Base-by-base conservation (phyloP, 64 coral and sea anemone species). In the Hydrozoanthus tunicans region DNA sequence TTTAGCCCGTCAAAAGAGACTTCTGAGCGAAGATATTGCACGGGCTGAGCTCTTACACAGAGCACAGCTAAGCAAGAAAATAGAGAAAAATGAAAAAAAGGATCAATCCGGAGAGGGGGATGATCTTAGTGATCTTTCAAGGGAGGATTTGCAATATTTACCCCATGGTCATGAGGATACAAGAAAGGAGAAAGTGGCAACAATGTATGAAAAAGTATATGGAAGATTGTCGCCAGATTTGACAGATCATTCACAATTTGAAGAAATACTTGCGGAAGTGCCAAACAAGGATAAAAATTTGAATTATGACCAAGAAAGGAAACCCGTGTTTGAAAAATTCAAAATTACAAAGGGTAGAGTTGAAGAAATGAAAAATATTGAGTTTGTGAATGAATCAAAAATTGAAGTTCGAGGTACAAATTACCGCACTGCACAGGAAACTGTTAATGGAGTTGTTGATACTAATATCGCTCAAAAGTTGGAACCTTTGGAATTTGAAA, bases 161-260 rank as follows among this genome's bases (percentile, higher is more conserved):
- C 59, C 84, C 15, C 84, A 74, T 25, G 58, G 32, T 88, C 68
- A 88, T 54, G 84, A 88, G 23, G 84, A 88, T 60, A 17, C 84
- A 59, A 24, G 69, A 15, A 91, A 84, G 15, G 94, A 93, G 1
- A 59, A 86, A 59, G 56, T 76, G 53, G 62, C 81, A 4, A 91
- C 89, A 11, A 97, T 97, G 95, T 97, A 97, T 77, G 95, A 97
- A 10, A 91, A 86, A 90, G 93, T 93, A n/a, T 97, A 97, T 53
- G 95, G 95, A 54, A 52, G 67, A 17, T 91, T 76, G n/a, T 89
- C 92, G 9, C 80, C 92, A n/a, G 82, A 91, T 56, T 69, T 81
- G 9, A 62, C 79, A 17, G 89, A 83, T 84, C 82, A 60, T 56
- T 76, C 81, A 57, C 70, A 83, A 59, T 58, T 82, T 32, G 86